These are phyloP conservation scores for Sebastes schlegelii DNA, from an alignment of 2,113 vertebrate species.

Conservation along the genomic window DNA sequence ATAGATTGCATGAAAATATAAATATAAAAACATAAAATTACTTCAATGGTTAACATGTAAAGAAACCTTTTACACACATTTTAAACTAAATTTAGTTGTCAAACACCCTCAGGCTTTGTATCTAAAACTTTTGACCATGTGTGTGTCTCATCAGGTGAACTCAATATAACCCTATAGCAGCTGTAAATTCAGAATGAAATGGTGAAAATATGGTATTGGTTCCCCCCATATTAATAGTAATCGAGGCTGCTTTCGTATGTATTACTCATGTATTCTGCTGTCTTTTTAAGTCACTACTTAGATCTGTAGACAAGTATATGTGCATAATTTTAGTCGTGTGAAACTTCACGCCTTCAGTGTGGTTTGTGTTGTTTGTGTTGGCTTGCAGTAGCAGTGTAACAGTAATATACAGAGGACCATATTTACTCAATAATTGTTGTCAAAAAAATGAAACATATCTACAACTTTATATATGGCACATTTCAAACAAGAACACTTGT, in stretches of 20 bases:
- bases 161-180: no score
- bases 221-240: background rate
- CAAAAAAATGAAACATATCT: no score
- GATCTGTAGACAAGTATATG: no score
- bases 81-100: conserved; percentile 9
- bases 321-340: background rate
- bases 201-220: background rate
- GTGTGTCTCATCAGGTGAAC: background rate
- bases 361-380: background rate
- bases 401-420: background rate
- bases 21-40: conserved; percentile 35
- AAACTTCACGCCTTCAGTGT: background rate
- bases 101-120: background rate
- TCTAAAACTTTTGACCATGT: conserved; percentile 20
- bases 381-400: no score
- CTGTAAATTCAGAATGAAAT: background rate
- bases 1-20: conserved; percentile 20
- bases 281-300: background rate
- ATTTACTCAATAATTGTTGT: background rate
- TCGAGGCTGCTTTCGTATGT: background rate
- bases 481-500: background rate
- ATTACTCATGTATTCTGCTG: background rate
- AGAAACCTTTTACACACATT: conserved; percentile 34
- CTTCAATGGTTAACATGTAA: conserved; percentile 49
- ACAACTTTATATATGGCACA: background rate